A percentile compares a stretch with the other conserved stretches of the same genome.
These are phyloP conservation scores for Lampropteryx suffumata DNA, from an alignment of 2,888 invertebrate genomes.

Conservation along the genomic window DNA sequence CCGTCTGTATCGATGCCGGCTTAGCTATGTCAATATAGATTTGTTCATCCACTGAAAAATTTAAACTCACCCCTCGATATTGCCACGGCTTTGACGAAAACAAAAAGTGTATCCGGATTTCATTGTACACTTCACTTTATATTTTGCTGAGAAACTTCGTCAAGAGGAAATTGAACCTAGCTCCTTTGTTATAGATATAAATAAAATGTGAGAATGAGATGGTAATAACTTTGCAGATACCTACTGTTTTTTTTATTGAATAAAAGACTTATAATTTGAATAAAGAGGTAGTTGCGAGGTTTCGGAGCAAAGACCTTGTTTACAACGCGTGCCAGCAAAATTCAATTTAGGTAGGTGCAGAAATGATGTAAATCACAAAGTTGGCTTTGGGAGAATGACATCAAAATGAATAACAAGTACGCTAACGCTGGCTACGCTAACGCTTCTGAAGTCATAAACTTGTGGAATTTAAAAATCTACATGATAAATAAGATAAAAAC, in stretches of 20 bases:
- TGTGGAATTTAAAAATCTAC: too few relatives aligned
- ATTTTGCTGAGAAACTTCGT: slow-evolving; percentile 29
- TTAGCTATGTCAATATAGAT: slow-evolving; percentile 53
- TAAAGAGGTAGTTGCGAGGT: slow-evolving; percentile 17
- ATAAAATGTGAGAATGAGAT: slow-evolving; percentile 15
- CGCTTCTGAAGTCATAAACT: too few relatives aligned
- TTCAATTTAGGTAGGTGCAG: too few relatives aligned
- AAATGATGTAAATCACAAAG: too few relatives aligned
- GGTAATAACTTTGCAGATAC: slow-evolving; percentile 30
- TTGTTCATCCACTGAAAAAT: slow-evolving; percentile 56
- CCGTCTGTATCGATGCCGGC: slow-evolving; percentile 34
- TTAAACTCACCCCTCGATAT: slow-evolving; percentile 50
- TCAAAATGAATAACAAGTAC: too few relatives aligned
- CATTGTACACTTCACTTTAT: slow-evolving; percentile 33
- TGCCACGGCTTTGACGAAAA: slow-evolving; percentile 41
- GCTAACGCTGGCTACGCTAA: too few relatives aligned
- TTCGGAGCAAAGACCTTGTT: slow-evolving; percentile 6
- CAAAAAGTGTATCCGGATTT: slow-evolving; percentile 44
- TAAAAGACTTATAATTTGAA: slow-evolving; percentile 32
- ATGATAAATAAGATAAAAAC: too few relatives aligned
- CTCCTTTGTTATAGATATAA: slow-evolving; percentile 31
- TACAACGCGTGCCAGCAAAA: background rate
- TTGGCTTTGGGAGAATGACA: too few relatives aligned
- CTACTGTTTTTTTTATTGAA: slow-evolving; percentile 32
- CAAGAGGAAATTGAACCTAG: slow-evolving; percentile 36